These are phyloP conservation scores for Ditula angustiorana DNA, from an alignment of 2,888 invertebrate genomes.

Conservation along the genomic window DNA sequence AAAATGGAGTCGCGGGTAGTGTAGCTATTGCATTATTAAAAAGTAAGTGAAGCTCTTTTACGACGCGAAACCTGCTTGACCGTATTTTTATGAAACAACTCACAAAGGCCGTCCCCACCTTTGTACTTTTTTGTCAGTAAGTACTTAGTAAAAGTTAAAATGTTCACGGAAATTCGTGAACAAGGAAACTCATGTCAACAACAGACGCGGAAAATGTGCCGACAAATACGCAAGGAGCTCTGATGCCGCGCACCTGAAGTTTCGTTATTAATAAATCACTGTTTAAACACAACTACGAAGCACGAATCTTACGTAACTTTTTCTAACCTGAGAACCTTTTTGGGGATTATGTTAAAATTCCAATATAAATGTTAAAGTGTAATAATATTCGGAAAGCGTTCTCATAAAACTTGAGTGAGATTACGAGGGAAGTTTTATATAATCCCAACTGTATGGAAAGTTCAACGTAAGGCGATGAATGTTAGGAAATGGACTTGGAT, in stretches of 20 bases:
- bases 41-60: too few relatives aligned
- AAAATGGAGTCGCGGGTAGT: too few relatives aligned
- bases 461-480: background rate
- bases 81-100: background rate
- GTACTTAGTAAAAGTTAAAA: constrained; percentile 2
- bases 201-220: constrained; percentile 7
- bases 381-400: constrained; percentile 55
- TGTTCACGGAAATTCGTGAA: background rate
- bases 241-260: background rate
- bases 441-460: constrained; percentile 54
- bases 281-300: background rate
- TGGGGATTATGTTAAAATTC: constrained; percentile 67
- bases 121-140: background rate
- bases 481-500: background rate
- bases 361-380: constrained; percentile 70
- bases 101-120: background rate
- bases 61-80: background rate
- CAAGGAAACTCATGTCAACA: constrained; percentile 7
- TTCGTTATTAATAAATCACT: background rate
- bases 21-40: too few relatives aligned
- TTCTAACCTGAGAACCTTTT: constrained; percentile 40
- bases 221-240: background rate
- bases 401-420: constrained; percentile 63
- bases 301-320: background rate
- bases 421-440: constrained; percentile 62